Evolutionary conservation across 2,113 vertebrate genomes (phyloP).

Genomic region (Serinus canaria): DNA sequence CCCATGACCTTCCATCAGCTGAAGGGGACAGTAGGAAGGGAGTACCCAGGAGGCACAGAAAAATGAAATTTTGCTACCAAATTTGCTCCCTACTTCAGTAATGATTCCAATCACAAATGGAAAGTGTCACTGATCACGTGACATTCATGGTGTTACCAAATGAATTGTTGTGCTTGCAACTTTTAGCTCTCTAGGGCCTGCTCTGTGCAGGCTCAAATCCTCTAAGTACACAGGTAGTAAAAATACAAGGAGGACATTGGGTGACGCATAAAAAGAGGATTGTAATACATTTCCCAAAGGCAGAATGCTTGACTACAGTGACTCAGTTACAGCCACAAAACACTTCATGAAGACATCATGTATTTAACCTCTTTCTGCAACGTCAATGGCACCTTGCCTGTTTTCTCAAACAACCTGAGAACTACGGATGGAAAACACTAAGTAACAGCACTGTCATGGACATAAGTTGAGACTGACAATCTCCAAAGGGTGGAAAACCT

Average conservation of each 20-base stretch:
- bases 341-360: fast-evolving
- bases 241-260: fast-evolving
- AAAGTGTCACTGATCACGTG: fast-evolving
- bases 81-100: background rate
- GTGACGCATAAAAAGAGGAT: background rate
- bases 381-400: background rate
- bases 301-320: background rate
- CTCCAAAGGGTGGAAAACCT: background rate
- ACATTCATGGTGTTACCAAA: background rate
- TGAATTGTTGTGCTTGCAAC: background rate
- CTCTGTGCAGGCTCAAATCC: background rate
- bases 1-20: fast-evolving
- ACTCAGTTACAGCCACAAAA: background rate
- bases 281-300: background rate
- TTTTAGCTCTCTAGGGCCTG: background rate
- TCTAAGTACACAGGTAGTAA: background rate
- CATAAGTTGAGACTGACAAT: background rate
- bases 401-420: background rate
- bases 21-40: background rate
- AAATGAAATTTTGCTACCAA: background rate
- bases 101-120: background rate
- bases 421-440: background rate
- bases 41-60: background rate
- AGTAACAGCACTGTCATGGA: background rate
- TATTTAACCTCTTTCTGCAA: background rate